Evolutionary conservation across 2,888 invertebrate genomes (phyloP).

Genomic region (Lithophane leautieri): DNA sequence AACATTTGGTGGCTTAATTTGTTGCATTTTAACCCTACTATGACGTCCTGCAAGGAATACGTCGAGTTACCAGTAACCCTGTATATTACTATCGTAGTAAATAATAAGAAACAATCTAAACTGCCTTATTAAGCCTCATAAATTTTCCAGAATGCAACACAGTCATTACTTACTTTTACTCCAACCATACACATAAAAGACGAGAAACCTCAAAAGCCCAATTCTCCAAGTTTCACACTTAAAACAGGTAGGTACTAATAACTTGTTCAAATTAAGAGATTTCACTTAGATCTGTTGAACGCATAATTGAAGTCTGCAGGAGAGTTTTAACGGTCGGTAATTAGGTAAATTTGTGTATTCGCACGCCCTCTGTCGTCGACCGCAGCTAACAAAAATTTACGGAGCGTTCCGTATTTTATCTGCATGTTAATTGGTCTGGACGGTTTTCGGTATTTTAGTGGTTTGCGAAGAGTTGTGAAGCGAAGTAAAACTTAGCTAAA

Average conservation of each 20-base stretch:
- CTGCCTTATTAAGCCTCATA: constrained; percentile 1
- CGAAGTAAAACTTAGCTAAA: not conserved
- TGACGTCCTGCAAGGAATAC: too few species aligned
- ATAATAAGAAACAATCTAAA: not conserved
- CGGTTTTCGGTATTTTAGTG: constrained; percentile 27
- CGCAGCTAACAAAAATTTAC: constrained; percentile 64
- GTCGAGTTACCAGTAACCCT: too few species aligned
- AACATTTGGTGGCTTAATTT: too few species aligned
- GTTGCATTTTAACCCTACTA: too few species aligned
- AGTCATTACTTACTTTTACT: constrained; percentile 32
- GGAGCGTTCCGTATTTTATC: constrained; percentile 54
- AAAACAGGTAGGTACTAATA: constrained; percentile 70
- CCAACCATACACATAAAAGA: constrained; percentile 49
- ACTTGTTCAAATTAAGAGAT: constrained; percentile 71
- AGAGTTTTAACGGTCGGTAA: constrained; percentile 69
- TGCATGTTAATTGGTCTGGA: constrained; percentile 55
- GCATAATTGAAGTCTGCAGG: constrained; percentile 66
- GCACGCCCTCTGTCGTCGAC: constrained; percentile 59
- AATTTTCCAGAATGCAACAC: constrained; percentile 19
- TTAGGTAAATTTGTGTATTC: constrained; percentile 69
- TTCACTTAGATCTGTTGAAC: constrained; percentile 69
- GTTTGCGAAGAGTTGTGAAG: constrained; percentile 20
- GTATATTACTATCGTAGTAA: too few species aligned
- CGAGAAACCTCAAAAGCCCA: constrained; percentile 52
- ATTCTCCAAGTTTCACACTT: constrained; percentile 61